phyloP scores from a whole-genome alignment of 2,797 vertebrate genomes.

The Galago senegalensis region DNA sequence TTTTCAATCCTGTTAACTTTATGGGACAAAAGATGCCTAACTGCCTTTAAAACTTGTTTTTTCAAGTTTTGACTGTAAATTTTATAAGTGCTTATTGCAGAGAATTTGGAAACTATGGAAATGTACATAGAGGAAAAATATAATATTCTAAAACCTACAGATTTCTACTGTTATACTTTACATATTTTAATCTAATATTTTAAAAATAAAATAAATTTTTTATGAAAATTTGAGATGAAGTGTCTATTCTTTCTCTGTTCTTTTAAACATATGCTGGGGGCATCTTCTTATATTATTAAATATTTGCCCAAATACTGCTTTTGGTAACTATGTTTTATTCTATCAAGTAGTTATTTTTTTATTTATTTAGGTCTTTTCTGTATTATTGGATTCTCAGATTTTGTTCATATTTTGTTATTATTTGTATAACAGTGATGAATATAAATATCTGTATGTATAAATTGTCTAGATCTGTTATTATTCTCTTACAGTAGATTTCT shows the following conservation, averaged over 20 bases:
- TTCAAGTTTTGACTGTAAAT: not conserved
- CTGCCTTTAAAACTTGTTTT: not conserved
- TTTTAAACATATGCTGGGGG: no score
- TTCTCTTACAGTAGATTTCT: not conserved
- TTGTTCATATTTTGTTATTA: conserved; percentile 19
- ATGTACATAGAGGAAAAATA: not conserved
- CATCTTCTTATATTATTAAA: not conserved
- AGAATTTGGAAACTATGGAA: not conserved
- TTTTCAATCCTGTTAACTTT: not conserved
- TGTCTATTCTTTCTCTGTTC: no score
- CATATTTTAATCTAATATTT: not conserved
- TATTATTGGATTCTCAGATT: not conserved
- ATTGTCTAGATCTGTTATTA: not conserved
- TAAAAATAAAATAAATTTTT: no score
- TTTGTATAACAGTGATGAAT: not conserved
- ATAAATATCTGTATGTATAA: not conserved
- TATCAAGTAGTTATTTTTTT: not conserved
- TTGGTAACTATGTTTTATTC: not conserved
- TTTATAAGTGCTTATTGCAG: not conserved
- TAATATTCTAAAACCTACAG: not conserved
- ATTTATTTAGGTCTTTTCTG: not conserved
- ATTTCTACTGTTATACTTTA: not conserved
- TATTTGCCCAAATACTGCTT: not conserved
- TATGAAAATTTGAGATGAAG: no score
- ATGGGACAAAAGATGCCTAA: not conserved